A percentile compares a stretch with the other conserved stretches of the same genome.
These are phyloP conservation scores for Erinaceus europaeus DNA, from an alignment of 2,113 vertebrate genomes.

Conservation along the genomic window DNA sequence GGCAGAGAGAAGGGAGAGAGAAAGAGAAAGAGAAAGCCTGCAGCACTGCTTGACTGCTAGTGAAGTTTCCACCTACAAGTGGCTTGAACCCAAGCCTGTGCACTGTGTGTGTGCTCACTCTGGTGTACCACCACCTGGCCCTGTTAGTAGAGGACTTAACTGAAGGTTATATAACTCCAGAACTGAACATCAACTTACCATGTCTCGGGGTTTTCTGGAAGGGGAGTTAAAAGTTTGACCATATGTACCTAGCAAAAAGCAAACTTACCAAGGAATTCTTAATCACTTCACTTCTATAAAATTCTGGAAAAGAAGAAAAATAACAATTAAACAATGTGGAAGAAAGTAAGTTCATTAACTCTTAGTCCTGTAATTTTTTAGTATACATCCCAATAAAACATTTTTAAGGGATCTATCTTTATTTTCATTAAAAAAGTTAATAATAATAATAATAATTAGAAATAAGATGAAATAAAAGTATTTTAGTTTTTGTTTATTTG, in stretches of 20 bases:
- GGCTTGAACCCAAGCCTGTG: no score
- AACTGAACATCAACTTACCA: conserved; percentile 16
- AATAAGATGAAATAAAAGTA: no score
- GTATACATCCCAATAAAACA: not conserved
- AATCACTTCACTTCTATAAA: conserved; percentile 98
- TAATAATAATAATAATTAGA: not conserved
- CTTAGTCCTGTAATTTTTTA: not conserved
- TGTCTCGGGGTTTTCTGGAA: conserved; percentile 35
- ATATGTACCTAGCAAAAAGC: conserved; percentile 42
- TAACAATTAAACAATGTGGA: conserved; percentile 60
- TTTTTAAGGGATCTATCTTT: conserved; percentile 3
- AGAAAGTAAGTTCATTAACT: conserved; percentile 60
- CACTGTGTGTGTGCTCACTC: no score
- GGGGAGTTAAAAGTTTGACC: not conserved
- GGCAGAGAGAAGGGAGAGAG: no score
- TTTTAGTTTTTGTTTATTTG: no score
- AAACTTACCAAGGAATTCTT: conserved; percentile 98
- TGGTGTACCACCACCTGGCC: no score
- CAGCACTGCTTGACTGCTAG: no score
- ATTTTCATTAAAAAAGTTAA: conserved; percentile 12
- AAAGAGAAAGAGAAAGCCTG: no score
- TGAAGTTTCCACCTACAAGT: no score
- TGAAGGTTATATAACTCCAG: not conserved
- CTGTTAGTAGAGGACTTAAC: not conserved
- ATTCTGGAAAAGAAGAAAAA: conserved; percentile 85